Percentiles rank a stretch among this genome's conserved stretches.
phyloP scores from a whole-genome alignment of 2,113 vertebrate species.

The Pomatorhinus ruficollis region DNA sequence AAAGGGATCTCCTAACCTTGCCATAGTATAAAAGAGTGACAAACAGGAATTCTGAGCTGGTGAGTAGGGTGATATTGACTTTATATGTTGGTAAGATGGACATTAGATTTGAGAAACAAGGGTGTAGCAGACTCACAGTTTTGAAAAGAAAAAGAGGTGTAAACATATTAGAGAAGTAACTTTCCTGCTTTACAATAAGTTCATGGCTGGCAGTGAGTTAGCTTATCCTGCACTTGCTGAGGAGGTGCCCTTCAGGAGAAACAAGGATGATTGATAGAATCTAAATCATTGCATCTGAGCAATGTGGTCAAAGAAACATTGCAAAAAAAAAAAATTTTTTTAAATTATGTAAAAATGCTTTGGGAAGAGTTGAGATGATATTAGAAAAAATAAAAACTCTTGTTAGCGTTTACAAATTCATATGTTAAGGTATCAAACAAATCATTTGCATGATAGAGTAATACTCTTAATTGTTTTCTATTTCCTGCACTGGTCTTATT shows the following conservation, averaged over 20 bases:
- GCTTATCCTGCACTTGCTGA: background rate
- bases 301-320: background rate
- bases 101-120: background rate
- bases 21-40: background rate
- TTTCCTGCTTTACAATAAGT: background rate
- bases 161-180: background rate
- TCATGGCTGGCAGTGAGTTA: background rate
- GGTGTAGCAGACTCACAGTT: background rate
- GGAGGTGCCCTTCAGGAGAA: background rate
- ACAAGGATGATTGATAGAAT: background rate
- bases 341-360: background rate
- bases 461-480: background rate
- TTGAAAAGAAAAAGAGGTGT: background rate
- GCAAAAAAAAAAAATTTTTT: background rate
- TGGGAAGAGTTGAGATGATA: background rate
- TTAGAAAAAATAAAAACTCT: background rate
- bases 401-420: background rate
- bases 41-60: background rate
- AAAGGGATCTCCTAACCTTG: slow-evolving; percentile 2
- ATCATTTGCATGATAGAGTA: background rate
- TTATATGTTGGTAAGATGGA: background rate
- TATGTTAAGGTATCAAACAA: background rate
- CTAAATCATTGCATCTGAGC: background rate
- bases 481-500: background rate
- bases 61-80: background rate